Conservation (phyloP, 2,113 vertebrate species). For the Aegithalos caudatus region DNA sequence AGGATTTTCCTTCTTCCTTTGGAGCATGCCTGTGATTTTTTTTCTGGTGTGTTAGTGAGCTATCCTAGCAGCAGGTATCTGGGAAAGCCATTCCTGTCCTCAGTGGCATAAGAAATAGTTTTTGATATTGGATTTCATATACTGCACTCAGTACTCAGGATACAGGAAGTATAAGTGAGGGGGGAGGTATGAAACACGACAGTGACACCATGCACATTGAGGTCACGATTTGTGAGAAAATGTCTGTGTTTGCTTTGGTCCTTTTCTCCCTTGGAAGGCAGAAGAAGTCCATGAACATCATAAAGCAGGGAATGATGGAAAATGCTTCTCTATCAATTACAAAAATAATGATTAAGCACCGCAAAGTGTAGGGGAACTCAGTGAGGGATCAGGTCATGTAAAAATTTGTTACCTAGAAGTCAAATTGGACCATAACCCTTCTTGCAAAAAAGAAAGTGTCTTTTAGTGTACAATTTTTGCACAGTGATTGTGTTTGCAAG, state of each 20-base stretch:
- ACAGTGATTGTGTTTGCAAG: neutral
- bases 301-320: neutral
- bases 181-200: neutral
- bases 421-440: fast-evolving
- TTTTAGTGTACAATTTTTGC: neutral
- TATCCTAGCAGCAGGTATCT: neutral
- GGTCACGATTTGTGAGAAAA: neutral
- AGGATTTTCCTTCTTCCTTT: neutral
- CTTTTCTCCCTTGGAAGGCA: neutral
- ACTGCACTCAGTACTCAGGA: neutral
- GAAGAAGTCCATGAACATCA: neutral
- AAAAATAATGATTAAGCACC: neutral
- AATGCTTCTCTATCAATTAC: neutral
- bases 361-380: neutral
- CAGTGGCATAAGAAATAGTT: neutral
- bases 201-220: fast-evolving
- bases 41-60: neutral
- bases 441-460: neutral
- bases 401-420: neutral
- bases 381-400: fast-evolving
- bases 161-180: neutral
- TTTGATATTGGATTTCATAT: neutral
- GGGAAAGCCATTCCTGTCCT: neutral
- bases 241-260: neutral
- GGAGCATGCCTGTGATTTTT: neutral